Percentiles rank a stretch among this genome's conserved stretches.
phyloP scores from a whole-genome alignment of 2,888 invertebrate species.

The Gnatocerus cornutus region DNA sequence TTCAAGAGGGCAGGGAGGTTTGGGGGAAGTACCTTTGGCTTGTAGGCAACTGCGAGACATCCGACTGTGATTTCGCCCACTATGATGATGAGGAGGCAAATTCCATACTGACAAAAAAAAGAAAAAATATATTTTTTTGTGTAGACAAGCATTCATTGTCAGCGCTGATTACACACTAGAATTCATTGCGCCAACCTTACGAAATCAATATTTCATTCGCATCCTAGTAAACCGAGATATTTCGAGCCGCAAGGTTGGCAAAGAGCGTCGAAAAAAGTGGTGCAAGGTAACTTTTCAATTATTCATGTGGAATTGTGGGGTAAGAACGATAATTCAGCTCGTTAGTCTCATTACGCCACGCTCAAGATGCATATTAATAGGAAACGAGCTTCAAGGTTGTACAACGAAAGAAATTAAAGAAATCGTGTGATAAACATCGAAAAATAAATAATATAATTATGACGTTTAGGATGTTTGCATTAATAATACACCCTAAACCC shows the following conservation, averaged over 20 bases:
- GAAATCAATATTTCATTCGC: neutral
- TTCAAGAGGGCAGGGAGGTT: no score
- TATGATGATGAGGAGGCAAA: conserved; percentile 78
- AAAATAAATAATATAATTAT: neutral
- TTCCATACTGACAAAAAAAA: conserved; percentile 76
- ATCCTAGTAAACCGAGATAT: neutral
- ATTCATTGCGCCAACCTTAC: neutral
- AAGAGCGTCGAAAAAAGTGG: conserved; percentile 17
- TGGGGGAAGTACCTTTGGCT: conserved; percentile 73
- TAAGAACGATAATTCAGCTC: no score
- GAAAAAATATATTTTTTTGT: no score
- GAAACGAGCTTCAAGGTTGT: conserved; percentile 16
- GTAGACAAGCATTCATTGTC: no score
- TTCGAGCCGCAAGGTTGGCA: conserved; percentile 9
- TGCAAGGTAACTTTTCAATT: conserved; percentile 31
- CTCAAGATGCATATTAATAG: conserved; percentile 13
- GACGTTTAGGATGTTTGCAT: conserved; percentile 13
- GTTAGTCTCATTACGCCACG: conserved; percentile 22
- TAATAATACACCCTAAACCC: conserved; percentile 20
- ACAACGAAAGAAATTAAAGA: neutral
- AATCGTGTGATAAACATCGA: neutral
- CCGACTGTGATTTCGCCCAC: conserved; percentile 79
- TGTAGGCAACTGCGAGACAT: conserved; percentile 79
- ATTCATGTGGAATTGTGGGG: conserved; percentile 21
- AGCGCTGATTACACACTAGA: no score